phyloP scores from a whole-genome alignment of 2,797 vertebrate genomes.

The Acridotheres tristis region DNA sequence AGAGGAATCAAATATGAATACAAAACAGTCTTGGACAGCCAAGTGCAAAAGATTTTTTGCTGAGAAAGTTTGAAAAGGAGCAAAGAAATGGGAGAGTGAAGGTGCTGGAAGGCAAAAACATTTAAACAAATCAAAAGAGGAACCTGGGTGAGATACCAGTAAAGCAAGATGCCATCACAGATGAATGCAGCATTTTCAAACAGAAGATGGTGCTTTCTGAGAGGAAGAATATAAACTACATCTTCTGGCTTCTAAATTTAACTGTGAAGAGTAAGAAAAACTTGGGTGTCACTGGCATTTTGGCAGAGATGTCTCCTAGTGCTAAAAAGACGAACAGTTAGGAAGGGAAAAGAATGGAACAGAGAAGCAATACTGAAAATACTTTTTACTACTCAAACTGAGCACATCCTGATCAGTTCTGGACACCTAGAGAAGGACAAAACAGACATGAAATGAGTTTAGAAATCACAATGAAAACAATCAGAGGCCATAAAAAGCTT shows the following conservation, averaged over 20 bases:
- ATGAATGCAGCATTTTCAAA: neutral
- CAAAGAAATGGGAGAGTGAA: neutral
- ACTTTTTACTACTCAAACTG: neutral
- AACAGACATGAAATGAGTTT: neutral
- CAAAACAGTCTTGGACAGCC: neutral
- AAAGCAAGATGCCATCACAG: neutral
- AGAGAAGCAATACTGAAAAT: neutral
- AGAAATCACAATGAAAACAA: neutral
- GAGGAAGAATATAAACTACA: constrained; percentile 2
- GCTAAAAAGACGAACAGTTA: neutral
- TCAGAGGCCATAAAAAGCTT: neutral
- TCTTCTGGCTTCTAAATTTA: constrained; percentile 30
- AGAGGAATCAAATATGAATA: neutral
- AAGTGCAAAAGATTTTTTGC: neutral
- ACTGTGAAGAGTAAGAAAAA: constrained; percentile 29
- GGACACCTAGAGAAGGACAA: neutral
- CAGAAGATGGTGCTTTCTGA: neutral
- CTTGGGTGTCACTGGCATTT: constrained; percentile 17
- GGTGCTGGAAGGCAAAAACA: neutral
- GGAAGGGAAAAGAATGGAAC: neutral
- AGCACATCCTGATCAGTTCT: neutral
- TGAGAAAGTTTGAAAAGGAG: neutral
- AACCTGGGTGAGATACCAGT: neutral
- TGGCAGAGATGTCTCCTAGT: neutral
- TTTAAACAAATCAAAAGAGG: neutral